Evolutionary conservation across 2,113 vertebrate species (phyloP).

Genomic region (Pluvialis apricaria): DNA sequence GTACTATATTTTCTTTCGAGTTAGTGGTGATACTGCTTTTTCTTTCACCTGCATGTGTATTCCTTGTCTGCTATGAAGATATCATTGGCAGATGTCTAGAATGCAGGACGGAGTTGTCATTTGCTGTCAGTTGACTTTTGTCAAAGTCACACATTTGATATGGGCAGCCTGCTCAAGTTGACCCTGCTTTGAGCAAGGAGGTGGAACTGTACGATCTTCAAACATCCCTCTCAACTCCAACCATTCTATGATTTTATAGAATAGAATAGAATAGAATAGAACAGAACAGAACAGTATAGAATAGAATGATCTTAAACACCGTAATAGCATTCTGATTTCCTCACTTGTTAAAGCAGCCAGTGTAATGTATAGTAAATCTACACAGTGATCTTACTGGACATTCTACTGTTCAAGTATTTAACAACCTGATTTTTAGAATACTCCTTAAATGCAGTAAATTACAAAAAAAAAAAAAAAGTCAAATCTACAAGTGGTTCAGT

Average conservation of each 20-base stretch:
- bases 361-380: conserved; percentile 77
- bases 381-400: conserved; percentile 86
- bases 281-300: background rate
- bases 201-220: too few species aligned
- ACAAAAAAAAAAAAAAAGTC: conserved; percentile 72
- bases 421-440: conserved; percentile 86
- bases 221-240: background rate
- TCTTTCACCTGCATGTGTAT: background rate
- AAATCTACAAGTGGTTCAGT: conserved; percentile 81
- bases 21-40: background rate
- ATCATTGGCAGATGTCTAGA: background rate
- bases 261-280: background rate
- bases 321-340: conserved; percentile 79
- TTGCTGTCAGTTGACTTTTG: too few species aligned
- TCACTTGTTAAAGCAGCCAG: conserved; percentile 85
- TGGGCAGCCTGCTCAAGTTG: background rate
- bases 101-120: background rate
- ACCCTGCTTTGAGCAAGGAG: too few species aligned
- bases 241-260: background rate
- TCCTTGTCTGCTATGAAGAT: background rate
- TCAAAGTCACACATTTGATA: too few species aligned
- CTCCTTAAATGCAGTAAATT: conserved; percentile 83
- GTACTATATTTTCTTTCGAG: background rate
- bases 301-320: conserved; percentile 59
- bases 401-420: conserved; percentile 94